These are phyloP conservation scores for Pocillopora damicornis DNA, from an alignment of 64 coral and sea anemone genomes.

Conservation along the genomic window DNA sequence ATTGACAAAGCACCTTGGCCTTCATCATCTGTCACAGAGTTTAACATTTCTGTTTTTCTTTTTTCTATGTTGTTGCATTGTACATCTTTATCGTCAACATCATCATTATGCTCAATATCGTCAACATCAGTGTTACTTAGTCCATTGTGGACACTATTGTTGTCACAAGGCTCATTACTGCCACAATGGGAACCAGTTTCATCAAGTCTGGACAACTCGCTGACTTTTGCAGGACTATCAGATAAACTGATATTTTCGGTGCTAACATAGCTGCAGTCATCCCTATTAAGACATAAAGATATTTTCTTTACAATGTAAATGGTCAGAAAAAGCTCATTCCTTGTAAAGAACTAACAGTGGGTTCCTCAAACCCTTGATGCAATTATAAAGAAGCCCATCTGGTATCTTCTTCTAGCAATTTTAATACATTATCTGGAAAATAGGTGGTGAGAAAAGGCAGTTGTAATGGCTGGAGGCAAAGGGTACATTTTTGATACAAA, in stretches of 20 bases:
- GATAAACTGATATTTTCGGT: neutral
- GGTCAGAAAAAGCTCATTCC: no score
- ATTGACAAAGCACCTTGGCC: neutral
- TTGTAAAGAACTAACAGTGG: no score
- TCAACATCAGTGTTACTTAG: neutral
- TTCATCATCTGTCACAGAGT: neutral
- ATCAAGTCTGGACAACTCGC: neutral
- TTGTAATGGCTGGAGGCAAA: no score
- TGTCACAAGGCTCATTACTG: neutral
- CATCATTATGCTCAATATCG: neutral
- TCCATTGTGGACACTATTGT: neutral
- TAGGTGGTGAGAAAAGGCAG: no score
- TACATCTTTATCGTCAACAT: neutral
- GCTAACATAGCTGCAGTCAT: neutral
- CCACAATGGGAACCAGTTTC: neutral
- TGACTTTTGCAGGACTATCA: conserved; percentile 2
- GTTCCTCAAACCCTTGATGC: no score
- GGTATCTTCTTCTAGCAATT: no score
- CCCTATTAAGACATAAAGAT: conserved; percentile 1
- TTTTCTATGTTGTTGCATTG: neutral
- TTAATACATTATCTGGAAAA: no score
- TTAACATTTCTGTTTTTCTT: neutral
- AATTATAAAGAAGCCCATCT: no score
- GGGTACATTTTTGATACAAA: no score
- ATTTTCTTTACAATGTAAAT: no score